Base-by-base conservation (phyloP, 2,888 invertebrate species). In the Mellilla xanthometata region DNA sequence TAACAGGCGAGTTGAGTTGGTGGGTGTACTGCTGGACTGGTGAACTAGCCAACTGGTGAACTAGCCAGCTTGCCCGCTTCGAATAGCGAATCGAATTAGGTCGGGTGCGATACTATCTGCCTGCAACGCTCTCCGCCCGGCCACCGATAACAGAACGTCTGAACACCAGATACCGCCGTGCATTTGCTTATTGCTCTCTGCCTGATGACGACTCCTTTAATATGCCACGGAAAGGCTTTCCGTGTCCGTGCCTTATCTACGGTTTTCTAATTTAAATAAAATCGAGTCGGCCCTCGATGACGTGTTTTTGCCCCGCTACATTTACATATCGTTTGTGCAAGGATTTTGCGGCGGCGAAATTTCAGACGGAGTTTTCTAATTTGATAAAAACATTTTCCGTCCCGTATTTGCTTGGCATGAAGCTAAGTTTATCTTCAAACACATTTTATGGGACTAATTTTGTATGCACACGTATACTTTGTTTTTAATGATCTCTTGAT, bases 151-250 rank as follows among this genome's bases (percentile, higher is more conserved):
- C 40, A 40, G 30, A 39, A 28, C 38, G 40, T 41, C 75, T 72
- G 73, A 72, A 68, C 60, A 58, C 59, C 60, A 76, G 80, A 81
- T 79, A 78, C 66, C 70, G 13, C 30, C 39, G 68, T 76, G 76
- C 76, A 79, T 84, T 82, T 81, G 73, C 79, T 82, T 81, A 81
- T 82, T 82, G 72, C 81, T 76, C 66, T 75, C 61, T 58, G 62
- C 61, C 60, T 76, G 78, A 77, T 71, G 77, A 77, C 64, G 65
- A 65, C 66, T 72, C 64, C 57, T 43, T 36, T 75, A 73, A 76
- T 71, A 72, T 66, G 58, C 57, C 58, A 62, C 58, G 69, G 66
- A 76, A 75, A 77, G 71, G 70, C 71, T 77, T 79, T 72, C 70
- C 70, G 62, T 62, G 66, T 66, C 62, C 72, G 72, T 76, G 75